These are phyloP conservation scores for Quadroppia sp. DNA, from an alignment of 2,888 invertebrate genomes.

Conservation along the genomic window DNA sequence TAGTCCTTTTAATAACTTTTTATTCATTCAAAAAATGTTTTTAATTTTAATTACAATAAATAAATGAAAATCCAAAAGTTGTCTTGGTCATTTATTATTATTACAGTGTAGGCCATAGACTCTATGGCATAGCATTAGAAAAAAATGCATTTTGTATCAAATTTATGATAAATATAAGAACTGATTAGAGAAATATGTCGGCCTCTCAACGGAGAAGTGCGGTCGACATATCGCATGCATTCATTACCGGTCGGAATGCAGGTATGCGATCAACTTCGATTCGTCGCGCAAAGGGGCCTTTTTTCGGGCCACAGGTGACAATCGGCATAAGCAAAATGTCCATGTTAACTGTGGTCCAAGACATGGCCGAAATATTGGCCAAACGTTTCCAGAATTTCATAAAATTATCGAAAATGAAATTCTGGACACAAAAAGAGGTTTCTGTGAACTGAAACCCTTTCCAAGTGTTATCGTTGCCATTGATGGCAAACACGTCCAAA, in stretches of 20 bases:
- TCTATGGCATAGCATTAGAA: no score
- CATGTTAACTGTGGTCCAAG: background rate
- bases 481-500: conserved; percentile 42
- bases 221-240: background rate
- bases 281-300: conserved; percentile 12
- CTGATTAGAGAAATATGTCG: no score
- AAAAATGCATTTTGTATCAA: no score
- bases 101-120: no score
- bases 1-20: no score
- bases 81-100: no score
- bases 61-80: no score
- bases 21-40: no score
- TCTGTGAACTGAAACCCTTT: background rate
- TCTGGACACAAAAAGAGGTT: background rate
- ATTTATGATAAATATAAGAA: no score
- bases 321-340: background rate
- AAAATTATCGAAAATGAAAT: conserved; percentile 19
- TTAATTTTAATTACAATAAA: no score
- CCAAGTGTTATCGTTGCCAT: conserved; percentile 9
- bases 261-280: background rate
- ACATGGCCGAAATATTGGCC: background rate
- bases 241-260: background rate
- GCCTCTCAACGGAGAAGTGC: background rate
- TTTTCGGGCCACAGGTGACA: conserved; percentile 11
- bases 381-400: background rate